A percentile compares a stretch with the other conserved stretches of the same genome.
Conservation (phyloP, 2,113 vertebrate species). For the Xiphophorus hellerii region DNA sequence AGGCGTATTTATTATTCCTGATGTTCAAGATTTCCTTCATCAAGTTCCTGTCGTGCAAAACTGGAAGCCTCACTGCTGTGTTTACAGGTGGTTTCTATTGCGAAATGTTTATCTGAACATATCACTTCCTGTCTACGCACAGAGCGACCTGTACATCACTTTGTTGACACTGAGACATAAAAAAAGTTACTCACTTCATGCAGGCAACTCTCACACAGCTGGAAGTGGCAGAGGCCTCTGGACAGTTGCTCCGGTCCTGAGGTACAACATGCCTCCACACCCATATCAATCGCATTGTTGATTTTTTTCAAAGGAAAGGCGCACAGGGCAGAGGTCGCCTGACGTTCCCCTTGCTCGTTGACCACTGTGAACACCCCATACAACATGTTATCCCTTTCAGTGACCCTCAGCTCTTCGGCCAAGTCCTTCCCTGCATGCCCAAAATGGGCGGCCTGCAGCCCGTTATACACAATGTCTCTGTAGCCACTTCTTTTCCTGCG, state of each 20-base stretch:
- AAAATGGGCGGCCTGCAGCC: constrained; percentile 87
- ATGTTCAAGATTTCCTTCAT: background rate
- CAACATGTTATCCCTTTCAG: constrained; percentile 77
- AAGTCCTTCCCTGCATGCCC: constrained; percentile 78
- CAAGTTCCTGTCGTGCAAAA: background rate
- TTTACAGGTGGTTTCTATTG: constrained; percentile 27
- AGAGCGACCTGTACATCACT: constrained; percentile 36
- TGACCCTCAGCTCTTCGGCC: constrained; percentile 79
- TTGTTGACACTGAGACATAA: background rate
- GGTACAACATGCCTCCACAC: constrained; percentile 85
- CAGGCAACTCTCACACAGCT: constrained; percentile 83
- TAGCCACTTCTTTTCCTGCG: constrained; percentile 70
- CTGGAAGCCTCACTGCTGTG: background rate
- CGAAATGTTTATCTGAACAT: constrained; percentile 39
- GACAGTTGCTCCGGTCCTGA: constrained; percentile 57
- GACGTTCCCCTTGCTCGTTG: constrained; percentile 22
- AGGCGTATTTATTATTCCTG: background rate
- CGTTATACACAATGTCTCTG: constrained; percentile 80
- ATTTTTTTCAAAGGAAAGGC: constrained; percentile 83
- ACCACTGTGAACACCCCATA: constrained; percentile 86
- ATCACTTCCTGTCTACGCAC: constrained; percentile 42
- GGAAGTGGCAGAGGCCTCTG: constrained; percentile 87
- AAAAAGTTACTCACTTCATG: constrained; percentile 82
- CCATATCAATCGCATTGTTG: constrained; percentile 80
- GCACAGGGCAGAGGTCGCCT: constrained; percentile 85